Evolutionary conservation across 2,888 invertebrate genomes (phyloP).

Genomic region (Carabus problematicus): DNA sequence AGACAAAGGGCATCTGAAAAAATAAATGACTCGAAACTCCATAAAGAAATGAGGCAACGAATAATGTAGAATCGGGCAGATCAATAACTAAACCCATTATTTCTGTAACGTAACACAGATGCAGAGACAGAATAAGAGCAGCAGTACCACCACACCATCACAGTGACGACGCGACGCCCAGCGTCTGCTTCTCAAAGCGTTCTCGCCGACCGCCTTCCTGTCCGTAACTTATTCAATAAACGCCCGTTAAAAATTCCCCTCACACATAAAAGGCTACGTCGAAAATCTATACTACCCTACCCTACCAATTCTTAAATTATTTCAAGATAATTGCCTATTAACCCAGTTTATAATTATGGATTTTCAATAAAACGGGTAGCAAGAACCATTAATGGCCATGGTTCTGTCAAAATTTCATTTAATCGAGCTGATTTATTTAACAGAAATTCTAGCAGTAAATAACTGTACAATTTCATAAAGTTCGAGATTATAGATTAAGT

Average conservation of each 20-base stretch:
- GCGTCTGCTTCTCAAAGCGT: conserved; percentile 6
- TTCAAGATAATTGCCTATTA: conserved; percentile 22
- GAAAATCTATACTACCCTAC: conserved; percentile 35
- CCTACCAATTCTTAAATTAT: conserved; percentile 27
- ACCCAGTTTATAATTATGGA: conserved; percentile 9
- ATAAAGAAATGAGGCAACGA: conserved; percentile 38
- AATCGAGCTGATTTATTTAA: not conserved
- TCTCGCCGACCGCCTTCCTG: conserved; percentile 15
- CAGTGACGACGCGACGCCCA: not conserved
- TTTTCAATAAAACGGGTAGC: not conserved
- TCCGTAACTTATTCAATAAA: conserved; percentile 30
- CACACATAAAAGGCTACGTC: not conserved
- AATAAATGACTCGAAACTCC: conserved; percentile 33
- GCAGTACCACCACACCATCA: not conserved
- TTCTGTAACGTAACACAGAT: conserved; percentile 34
- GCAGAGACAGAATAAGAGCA: not conserved
- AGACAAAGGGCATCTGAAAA: conserved; percentile 37
- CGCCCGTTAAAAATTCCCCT: conserved; percentile 20
- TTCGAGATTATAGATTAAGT: too few relatives aligned
- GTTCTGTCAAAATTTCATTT: not conserved
- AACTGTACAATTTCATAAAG: too few relatives aligned
- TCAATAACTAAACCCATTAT: conserved; percentile 40
- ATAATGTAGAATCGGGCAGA: conserved; percentile 35
- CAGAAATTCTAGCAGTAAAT: not conserved
- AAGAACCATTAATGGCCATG: not conserved